Conservation (phyloP, 2,113 vertebrate species). For the Dromaius novaehollandiae region DNA sequence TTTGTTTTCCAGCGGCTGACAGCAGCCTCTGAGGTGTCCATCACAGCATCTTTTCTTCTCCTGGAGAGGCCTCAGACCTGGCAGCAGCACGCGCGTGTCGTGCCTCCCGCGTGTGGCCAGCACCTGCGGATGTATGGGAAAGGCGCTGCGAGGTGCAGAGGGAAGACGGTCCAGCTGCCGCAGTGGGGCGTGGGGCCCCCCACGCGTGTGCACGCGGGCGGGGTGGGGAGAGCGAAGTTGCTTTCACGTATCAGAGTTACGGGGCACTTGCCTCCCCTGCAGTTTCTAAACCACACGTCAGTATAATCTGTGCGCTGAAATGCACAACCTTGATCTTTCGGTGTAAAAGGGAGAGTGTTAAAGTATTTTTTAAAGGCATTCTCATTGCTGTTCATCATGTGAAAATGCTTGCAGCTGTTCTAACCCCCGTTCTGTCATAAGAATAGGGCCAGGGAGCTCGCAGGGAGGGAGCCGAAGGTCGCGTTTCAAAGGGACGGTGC, state of each 20-base stretch:
- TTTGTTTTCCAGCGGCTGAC: background rate
- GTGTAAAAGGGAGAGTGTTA: background rate
- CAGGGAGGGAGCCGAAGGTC: background rate
- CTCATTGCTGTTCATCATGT: background rate
- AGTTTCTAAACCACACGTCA: rapidly evolving
- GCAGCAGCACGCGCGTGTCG: no score
- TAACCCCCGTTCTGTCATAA: background rate
- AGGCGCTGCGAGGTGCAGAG: background rate
- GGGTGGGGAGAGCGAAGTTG: background rate
- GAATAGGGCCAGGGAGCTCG: background rate
- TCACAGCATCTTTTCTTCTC: background rate
- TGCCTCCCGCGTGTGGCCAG: background rate
- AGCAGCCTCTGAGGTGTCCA: background rate
- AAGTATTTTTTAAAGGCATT: background rate
- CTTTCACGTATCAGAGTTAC: background rate
- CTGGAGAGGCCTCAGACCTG: background rate
- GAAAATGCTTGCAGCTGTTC: background rate
- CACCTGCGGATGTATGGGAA: background rate
- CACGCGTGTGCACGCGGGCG: background rate
- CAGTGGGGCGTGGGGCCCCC: background rate
- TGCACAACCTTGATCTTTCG: background rate
- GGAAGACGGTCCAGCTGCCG: background rate
- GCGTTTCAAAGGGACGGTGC: background rate
- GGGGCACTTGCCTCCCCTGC: background rate
- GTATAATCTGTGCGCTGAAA: background rate